Conservation (phyloP, 2,888 invertebrate genomes). For the Heliothis peltigera region DNA sequence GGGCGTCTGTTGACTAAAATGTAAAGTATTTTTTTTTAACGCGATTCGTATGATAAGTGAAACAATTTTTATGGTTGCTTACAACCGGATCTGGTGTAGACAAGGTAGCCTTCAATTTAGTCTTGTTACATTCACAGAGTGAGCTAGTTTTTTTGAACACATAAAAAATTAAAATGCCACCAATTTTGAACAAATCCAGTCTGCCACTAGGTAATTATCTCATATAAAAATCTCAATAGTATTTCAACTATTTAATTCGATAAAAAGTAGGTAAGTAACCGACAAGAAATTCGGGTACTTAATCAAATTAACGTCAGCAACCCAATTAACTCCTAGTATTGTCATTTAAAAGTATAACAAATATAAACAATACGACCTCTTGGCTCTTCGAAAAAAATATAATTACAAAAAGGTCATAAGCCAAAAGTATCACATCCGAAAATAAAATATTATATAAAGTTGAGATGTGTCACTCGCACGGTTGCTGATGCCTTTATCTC, state of each 20-base stretch:
- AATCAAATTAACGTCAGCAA: background rate
- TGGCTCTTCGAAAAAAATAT: conserved; percentile 13
- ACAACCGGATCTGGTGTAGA: conserved; percentile 9
- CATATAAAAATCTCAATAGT: no score
- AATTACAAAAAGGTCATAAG: conserved; percentile 24
- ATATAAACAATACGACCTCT: conserved; percentile 3
- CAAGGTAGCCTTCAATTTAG: background rate
- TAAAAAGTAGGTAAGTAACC: background rate
- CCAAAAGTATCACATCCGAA: conserved; percentile 4
- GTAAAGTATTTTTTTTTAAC: background rate
- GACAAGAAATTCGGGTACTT: background rate
- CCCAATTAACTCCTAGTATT: conserved; percentile 19
- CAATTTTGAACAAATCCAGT: no score
- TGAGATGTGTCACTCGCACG: conserved; percentile 23
- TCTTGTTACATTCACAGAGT: background rate
- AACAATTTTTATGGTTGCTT: background rate
- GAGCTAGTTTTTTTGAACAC: background rate
- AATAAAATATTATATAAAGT: conserved; percentile 15
- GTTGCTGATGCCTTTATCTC: conserved; percentile 30
- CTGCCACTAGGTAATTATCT: no score
- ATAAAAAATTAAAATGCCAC: no score
- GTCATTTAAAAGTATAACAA: conserved; percentile 19
- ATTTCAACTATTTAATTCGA: background rate
- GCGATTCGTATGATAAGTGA: conserved; percentile 7
- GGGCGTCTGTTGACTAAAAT: background rate